Conservation (phyloP, 2,797 vertebrate species). For the Aselliscus stoliczkanus region DNA sequence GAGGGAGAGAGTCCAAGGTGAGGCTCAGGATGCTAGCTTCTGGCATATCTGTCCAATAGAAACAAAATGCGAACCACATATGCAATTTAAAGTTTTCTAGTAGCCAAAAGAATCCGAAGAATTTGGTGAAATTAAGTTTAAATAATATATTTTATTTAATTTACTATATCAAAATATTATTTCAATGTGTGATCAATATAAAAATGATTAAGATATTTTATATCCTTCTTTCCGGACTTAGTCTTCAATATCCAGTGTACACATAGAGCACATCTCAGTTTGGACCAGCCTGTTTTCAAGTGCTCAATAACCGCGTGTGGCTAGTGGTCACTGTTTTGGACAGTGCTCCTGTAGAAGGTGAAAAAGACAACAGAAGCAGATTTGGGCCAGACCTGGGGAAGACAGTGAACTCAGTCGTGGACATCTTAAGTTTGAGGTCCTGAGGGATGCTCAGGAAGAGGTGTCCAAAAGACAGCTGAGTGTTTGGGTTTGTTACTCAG, state of each 20-base stretch:
- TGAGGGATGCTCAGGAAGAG: background rate
- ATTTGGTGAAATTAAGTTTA: background rate
- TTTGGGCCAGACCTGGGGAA: background rate
- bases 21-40: background rate
- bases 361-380: background rate
- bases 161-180: background rate
- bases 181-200: background rate
- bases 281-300: background rate
- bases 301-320: background rate
- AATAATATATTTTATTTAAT: background rate
- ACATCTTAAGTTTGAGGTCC: background rate
- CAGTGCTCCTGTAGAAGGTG: background rate
- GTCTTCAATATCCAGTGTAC: background rate
- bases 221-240: background rate
- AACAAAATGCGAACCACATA: background rate
- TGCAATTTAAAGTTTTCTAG: background rate
- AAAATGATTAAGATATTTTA: background rate
- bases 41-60: background rate
- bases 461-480: background rate
- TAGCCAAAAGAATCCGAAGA: background rate
- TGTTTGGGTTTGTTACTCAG: background rate
- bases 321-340: background rate
- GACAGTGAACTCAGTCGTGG: background rate
- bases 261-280: background rate
- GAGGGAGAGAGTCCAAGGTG: background rate